Evolutionary conservation across 1,140 invertebrate genomes (phyloP).

Genomic region (Teleopsis dalmanni): DNA sequence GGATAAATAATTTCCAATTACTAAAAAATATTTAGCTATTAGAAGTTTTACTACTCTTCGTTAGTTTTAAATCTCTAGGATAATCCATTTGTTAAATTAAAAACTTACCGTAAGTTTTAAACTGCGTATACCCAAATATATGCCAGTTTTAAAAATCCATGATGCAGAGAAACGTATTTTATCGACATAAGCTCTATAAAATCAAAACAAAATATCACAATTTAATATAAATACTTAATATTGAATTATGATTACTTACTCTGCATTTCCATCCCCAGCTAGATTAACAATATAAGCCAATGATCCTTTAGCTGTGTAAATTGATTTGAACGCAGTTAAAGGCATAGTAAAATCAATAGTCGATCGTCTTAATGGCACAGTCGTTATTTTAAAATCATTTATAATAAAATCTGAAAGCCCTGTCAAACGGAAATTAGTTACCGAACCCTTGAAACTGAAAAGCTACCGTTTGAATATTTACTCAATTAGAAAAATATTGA

Average conservation of each 20-base stretch:
- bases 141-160: slow-evolving; percentile 18
- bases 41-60: no score
- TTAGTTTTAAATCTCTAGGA: not conserved
- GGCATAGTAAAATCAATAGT: slow-evolving; percentile 28
- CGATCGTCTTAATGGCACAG: slow-evolving; percentile 10
- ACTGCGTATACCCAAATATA: slow-evolving; percentile 17
- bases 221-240: not conserved
- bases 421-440: slow-evolving; percentile 25
- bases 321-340: slow-evolving; percentile 22
- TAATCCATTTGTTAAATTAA: not conserved
- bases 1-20: no score
- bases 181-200: slow-evolving; percentile 16
- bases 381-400: slow-evolving; percentile 16
- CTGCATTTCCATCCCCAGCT: slow-evolving; percentile 30
- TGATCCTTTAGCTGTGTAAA: slow-evolving; percentile 36
- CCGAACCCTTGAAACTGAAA: slow-evolving; percentile 27
- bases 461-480: not conserved
- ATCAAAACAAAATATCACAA: not conserved
- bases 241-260: slow-evolving; percentile 20
- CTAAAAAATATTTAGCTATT: no score
- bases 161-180: slow-evolving; percentile 20
- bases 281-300: slow-evolving; percentile 31
- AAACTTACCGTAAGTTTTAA: slow-evolving; percentile 19
- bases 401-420: slow-evolving; percentile 31
- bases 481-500: not conserved